Conservation (phyloP, 2,888 invertebrate genomes). For the Siphlonurus alternatus region DNA sequence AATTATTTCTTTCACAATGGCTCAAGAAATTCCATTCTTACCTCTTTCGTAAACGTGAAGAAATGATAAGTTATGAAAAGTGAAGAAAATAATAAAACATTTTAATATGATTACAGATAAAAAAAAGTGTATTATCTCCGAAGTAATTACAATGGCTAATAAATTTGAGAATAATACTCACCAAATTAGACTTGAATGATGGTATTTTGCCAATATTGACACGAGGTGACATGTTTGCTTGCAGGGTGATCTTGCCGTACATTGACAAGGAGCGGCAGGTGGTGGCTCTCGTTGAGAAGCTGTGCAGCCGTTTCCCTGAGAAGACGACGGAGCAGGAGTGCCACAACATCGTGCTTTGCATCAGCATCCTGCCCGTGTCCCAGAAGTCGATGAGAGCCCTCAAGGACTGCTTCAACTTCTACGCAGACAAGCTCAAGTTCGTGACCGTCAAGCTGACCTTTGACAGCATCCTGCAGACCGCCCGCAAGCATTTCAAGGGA, state of each 20-base stretch:
- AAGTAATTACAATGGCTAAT: too few relatives aligned
- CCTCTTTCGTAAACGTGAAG: too few relatives aligned
- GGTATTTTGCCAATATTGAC: too few relatives aligned
- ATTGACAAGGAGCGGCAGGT: background rate
- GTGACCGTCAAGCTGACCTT: background rate
- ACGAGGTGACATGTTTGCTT: too few relatives aligned
- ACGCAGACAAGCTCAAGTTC: background rate
- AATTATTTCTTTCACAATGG: background rate
- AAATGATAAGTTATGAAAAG: too few relatives aligned
- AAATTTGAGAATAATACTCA: background rate
- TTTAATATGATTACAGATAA: too few relatives aligned
- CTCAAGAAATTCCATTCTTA: too few relatives aligned
- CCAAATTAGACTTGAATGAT: too few relatives aligned
- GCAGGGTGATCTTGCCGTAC: background rate
- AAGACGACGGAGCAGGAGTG: background rate
- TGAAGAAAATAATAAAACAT: too few relatives aligned
- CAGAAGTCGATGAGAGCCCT: background rate
- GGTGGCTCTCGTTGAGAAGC: background rate
- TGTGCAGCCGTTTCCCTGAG: background rate
- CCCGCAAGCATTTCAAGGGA: background rate
- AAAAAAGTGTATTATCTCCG: too few relatives aligned
- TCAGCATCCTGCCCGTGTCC: background rate
- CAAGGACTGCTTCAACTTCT: background rate
- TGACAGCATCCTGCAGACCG: background rate
- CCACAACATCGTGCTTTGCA: background rate